Base-by-base conservation (phyloP, 1,140 invertebrate species). In the Drosophila miranda region DNA sequence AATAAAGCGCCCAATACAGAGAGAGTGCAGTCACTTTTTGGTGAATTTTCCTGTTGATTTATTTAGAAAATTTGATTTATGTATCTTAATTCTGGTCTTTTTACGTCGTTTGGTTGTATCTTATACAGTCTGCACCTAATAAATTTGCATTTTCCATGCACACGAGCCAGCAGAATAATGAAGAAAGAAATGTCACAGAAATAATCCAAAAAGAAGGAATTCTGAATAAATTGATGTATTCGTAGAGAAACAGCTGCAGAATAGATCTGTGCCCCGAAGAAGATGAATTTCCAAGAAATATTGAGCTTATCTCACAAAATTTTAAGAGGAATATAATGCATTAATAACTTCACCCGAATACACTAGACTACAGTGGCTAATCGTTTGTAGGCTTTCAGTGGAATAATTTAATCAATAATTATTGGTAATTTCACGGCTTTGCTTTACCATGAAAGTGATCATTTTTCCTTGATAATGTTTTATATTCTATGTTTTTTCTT, bases 11-110 rank as follows among this genome's bases (percentile, higher is more conserved):
- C 34, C 23, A 26, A 49, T 45, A 51, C 28, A 48, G 42, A 34
- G 41, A 16, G 45, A 30, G 30, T 56, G 66, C 64, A 34, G 68
- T 43, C 48, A 57, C 51, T 67, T 71, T 64, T 72, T 74, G 49
- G 46, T 50, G 58, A 63, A 74, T 81, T 77, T 83, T 68, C 45
- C 53, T 30, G 11, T 75, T 84, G 76, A 83, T 84, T 83, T 84
- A 83, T 83, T 80, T 79, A 30, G 56, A 56, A 62, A 43, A 55
- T 76, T 84, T 83, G 80, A 83, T 83, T 83, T 83, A 83, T 84
- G 76, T 76, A 69, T 76, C 79, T 84, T 72, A 84, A 84, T 84
- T 79, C 76, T 49, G 59, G 56, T 63, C 59, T 49, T 60, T 34
- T 68, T 49, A 49, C 44, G 43, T 53, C 49, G 57, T 55, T 48